phyloP scores from a whole-genome alignment of 2,888 invertebrate species.

The Aphrophora alni region DNA sequence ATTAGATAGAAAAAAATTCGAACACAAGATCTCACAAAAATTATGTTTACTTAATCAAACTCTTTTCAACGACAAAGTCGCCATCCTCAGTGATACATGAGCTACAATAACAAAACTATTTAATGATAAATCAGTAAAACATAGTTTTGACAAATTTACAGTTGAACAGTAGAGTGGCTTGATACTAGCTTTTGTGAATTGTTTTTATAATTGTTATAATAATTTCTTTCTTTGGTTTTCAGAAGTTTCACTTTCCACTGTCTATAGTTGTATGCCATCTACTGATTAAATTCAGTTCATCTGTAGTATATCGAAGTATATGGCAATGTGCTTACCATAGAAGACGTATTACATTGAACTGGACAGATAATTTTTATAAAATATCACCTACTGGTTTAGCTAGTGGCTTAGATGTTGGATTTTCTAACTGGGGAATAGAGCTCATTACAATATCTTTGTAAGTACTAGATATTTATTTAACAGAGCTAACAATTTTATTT shows the following conservation, averaged over 20 bases:
- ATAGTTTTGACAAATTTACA: too few relatives aligned
- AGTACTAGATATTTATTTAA: conserved; percentile 54
- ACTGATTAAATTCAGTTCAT: conserved; percentile 83
- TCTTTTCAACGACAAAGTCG: too few relatives aligned
- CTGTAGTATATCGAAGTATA: conserved; percentile 71
- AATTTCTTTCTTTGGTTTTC: conserved; percentile 55
- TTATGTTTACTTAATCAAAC: too few relatives aligned
- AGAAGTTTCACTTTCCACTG: conserved; percentile 89
- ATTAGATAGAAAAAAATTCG: too few relatives aligned
- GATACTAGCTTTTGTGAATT: too few relatives aligned
- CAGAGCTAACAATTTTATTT: background rate
- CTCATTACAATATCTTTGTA: conserved; percentile 92
- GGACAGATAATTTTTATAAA: conserved; percentile 77
- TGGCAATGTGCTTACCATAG: conserved; percentile 65
- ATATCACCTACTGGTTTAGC: conserved; percentile 88
- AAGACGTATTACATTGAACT: conserved; percentile 72
- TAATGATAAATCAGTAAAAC: too few relatives aligned
- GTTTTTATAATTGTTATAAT: too few relatives aligned
- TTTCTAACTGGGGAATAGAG: conserved; percentile 98
- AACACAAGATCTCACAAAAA: too few relatives aligned
- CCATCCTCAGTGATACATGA: too few relatives aligned
- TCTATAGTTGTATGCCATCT: conserved; percentile 91
- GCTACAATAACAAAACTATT: too few relatives aligned
- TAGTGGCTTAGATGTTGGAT: conserved; percentile 95
- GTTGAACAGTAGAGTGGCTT: too few relatives aligned